A percentile compares a stretch with the other conserved stretches of the same genome.
phyloP scores from a whole-genome alignment of 2,113 vertebrate species.

The Recurvirostra avosetta region DNA sequence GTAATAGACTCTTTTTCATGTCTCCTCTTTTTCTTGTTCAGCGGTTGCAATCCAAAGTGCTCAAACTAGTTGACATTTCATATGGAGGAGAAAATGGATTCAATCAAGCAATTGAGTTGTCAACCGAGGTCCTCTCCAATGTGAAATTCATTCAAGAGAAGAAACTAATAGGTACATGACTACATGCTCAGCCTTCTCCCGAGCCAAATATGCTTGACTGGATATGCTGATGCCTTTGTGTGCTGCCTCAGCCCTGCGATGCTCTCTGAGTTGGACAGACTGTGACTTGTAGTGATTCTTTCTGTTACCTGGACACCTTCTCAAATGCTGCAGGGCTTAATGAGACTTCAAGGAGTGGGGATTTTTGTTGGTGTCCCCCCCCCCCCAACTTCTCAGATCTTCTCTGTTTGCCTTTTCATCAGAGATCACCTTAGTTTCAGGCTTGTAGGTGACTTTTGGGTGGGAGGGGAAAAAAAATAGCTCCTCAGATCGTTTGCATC shows the following conservation, averaged over 20 bases:
- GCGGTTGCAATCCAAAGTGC: conserved; percentile 98
- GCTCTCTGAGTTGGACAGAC: neutral
- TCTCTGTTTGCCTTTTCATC: neutral
- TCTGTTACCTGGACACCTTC: neutral
- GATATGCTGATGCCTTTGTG: neutral
- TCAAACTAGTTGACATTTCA: conserved; percentile 99
- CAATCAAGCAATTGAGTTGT: conserved; percentile 98
- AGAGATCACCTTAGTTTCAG: neutral
- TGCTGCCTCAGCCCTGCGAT: neutral
- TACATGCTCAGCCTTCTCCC: neutral
- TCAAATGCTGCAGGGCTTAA: neutral
- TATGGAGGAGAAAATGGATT: conserved; percentile 99
- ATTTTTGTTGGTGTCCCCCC: neutral
- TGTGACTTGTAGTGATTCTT: neutral
- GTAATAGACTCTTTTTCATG: neutral
- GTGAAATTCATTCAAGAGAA: conserved; percentile 99
- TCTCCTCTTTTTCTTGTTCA: conserved; percentile 11
- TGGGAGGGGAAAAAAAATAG: neutral
- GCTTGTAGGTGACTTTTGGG: neutral
- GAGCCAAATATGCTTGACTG: neutral
- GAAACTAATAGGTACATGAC: conserved; percentile 92
- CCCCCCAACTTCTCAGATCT: neutral
- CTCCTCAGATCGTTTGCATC: neutral
- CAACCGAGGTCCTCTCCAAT: conserved; percentile 97
- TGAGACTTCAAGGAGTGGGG: neutral